Conservation (phyloP, 2,888 invertebrate species). For the Itoplectis maculator region DNA sequence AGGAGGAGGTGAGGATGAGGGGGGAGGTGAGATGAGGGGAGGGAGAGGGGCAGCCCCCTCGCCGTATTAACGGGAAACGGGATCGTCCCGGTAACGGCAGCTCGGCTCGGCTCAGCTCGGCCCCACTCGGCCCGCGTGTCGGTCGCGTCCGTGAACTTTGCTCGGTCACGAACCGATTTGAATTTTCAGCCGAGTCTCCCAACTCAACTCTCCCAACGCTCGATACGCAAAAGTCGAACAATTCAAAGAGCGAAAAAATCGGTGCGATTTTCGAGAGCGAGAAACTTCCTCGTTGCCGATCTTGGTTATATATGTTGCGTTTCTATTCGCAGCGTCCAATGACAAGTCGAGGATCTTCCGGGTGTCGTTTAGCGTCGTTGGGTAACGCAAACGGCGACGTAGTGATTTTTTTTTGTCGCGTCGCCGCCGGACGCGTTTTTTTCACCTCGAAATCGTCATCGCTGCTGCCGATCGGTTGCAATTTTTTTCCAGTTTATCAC, state of each 20-base stretch:
- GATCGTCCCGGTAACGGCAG: conserved; percentile 48
- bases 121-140: conserved; percentile 25
- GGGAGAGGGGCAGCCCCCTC: too few species aligned
- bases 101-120: too few species aligned
- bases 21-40: too few species aligned
- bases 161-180: conserved; percentile 48
- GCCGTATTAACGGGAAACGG: conserved; percentile 49
- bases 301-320: too few species aligned
- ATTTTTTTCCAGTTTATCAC: too few species aligned
- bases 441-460: conserved; percentile 9
- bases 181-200: conserved; percentile 47
- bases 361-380: conserved; percentile 14
- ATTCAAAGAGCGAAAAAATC: too few species aligned
- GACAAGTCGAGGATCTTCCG: conserved; percentile 22
- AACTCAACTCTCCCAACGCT: neutral
- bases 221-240: too few species aligned
- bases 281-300: too few species aligned
- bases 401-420: neutral
- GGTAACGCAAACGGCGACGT: too few species aligned
- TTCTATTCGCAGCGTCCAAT: too few species aligned
- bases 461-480: neutral
- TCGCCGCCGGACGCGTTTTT: neutral
- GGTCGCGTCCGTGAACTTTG: conserved; percentile 59
- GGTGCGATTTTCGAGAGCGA: too few species aligned
- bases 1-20: too few species aligned